Percentiles rank a stretch among this genome's conserved stretches.
These are phyloP conservation scores for Leptodactylus fallax DNA, from an alignment of 2,797 vertebrate species.

Conservation along the genomic window DNA sequence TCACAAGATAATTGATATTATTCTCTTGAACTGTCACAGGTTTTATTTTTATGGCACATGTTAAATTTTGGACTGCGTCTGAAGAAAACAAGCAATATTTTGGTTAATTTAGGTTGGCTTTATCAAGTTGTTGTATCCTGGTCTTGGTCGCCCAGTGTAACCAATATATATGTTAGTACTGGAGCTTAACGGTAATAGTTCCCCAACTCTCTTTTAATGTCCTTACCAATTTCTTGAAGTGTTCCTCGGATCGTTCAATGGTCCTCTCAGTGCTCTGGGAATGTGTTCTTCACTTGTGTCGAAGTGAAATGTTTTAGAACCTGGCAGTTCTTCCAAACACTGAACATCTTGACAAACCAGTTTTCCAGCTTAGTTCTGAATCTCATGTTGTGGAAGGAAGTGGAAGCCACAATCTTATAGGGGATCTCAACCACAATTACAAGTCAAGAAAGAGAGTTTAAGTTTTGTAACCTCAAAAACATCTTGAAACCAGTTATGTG, in stretches of 20 bases:
- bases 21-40: no score
- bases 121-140: not conserved
- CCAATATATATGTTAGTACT: not conserved
- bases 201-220: not conserved
- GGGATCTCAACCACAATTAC: conserved; percentile 54
- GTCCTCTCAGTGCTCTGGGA: no score
- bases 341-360: conserved; percentile 26
- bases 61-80: no score
- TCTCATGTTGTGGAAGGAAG: conserved; percentile 56
- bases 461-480: conserved; percentile 44
- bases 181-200: not conserved
- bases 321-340: conserved; percentile 54
- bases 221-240: not conserved
- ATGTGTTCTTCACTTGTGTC: not conserved
- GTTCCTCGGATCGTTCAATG: not conserved
- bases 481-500: conserved; percentile 26
- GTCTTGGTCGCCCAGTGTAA: not conserved
- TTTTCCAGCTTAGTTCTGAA: conserved; percentile 36
- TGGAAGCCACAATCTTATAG: conserved; percentile 47
- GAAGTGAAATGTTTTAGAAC: conserved; percentile 38
- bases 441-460: conserved; percentile 37
- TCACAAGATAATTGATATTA: no score
- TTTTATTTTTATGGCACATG: no score
- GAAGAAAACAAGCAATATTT: no score
- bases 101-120: not conserved